phyloP scores from a whole-genome alignment of 2,888 invertebrate genomes.

The Hydraecia micacea region DNA sequence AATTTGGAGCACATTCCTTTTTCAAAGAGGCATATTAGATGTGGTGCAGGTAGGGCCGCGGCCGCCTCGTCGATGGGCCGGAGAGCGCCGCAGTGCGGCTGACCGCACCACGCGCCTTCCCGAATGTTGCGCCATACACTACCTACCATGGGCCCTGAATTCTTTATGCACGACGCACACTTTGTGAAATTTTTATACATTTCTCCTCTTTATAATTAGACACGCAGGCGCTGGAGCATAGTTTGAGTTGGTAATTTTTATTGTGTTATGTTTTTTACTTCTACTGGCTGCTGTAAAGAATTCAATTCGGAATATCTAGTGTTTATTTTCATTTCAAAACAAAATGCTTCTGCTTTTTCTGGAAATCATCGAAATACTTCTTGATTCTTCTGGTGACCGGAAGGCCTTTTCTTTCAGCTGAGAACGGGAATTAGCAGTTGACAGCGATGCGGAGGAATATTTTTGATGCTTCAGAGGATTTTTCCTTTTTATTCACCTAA shows the following conservation, averaged over 20 bases:
- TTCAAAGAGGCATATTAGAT: slow-evolving; percentile 54
- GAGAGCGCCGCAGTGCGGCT: slow-evolving; percentile 62
- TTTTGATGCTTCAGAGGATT: background rate
- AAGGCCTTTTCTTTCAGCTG: background rate
- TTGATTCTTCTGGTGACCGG: background rate
- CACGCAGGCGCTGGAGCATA: slow-evolving; percentile 6
- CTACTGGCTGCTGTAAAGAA: background rate
- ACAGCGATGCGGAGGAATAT: background rate
- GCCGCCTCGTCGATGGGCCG: slow-evolving; percentile 48
- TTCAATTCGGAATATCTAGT: background rate
- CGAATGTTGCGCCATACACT: slow-evolving; percentile 57
- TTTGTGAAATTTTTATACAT: slow-evolving; percentile 56
- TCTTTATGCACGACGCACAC: slow-evolving; percentile 60
- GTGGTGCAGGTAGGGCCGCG: slow-evolving; percentile 66
- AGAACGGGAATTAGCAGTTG: background rate
- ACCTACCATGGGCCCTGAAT: slow-evolving; percentile 58
- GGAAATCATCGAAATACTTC: background rate
- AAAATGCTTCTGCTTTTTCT: background rate
- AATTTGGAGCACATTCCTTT: slow-evolving; percentile 55
- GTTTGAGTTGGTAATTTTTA: slow-evolving; percentile 33
- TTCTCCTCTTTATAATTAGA: slow-evolving; percentile 50
- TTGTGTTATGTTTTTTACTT: slow-evolving; percentile 4
- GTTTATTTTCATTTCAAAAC: background rate
- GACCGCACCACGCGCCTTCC: slow-evolving; percentile 55
- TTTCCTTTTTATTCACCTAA: background rate